These are phyloP conservation scores for Rhinopomastus cyanomelas DNA, from an alignment of 2,113 vertebrate genomes.

Conservation along the genomic window DNA sequence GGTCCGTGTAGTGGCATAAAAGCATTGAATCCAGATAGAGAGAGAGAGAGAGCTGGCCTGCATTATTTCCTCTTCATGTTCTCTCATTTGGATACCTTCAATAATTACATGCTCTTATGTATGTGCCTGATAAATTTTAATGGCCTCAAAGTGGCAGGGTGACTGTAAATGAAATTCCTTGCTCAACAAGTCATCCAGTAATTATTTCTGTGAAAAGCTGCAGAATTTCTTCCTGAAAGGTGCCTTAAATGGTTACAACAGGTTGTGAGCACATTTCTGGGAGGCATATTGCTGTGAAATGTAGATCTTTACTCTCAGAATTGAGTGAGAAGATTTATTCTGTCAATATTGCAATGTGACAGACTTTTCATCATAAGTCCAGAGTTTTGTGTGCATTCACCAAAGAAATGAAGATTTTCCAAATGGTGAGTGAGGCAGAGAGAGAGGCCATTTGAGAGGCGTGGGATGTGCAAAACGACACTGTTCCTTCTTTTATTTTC, in stretches of 20 bases:
- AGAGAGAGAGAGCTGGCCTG: not conserved
- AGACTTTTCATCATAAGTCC: not conserved
- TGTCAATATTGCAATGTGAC: not conserved
- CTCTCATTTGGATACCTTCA: not conserved
- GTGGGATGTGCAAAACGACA: not conserved
- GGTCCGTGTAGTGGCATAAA: not conserved
- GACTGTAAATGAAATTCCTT: not conserved
- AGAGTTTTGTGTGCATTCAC: not conserved
- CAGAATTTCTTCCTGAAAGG: not conserved
- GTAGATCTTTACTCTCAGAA: not conserved
- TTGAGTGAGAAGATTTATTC: not conserved
- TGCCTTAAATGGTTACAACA: not conserved
- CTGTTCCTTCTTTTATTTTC: not conserved
- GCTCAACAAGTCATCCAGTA: not conserved
- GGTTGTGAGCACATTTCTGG: not conserved
- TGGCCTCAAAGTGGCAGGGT: not conserved
- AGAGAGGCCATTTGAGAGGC: not conserved
- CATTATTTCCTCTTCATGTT: not conserved
- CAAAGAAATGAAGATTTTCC: not conserved
- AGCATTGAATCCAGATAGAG: not conserved
- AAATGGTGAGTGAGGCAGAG: not conserved
- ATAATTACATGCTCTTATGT: not conserved
- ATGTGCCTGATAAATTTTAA: not conserved
- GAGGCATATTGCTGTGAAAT: not conserved
- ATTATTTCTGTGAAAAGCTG: slow-evolving; percentile 8